These are phyloP conservation scores for Siphlonurus alternatus DNA, from an alignment of 2,888 invertebrate genomes.

Conservation along the genomic window DNA sequence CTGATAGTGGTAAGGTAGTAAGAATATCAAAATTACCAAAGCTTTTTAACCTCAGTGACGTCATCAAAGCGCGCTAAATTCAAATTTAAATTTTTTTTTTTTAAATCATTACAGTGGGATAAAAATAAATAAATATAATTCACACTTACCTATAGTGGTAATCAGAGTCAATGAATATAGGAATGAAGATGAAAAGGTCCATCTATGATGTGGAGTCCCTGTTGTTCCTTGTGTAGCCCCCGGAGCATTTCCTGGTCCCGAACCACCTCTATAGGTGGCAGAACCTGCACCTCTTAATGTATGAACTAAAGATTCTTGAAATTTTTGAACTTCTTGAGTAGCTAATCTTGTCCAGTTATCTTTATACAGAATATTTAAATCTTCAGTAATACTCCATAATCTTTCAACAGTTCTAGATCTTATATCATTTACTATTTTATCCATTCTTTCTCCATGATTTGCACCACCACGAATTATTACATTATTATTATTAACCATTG, in stretches of 20 bases:
- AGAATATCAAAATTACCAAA: too few species aligned
- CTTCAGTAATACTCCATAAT: constrained; percentile 72
- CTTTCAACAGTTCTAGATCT: constrained; percentile 59
- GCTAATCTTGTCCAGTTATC: constrained; percentile 84
- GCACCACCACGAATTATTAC: background rate
- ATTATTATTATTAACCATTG: too few species aligned
- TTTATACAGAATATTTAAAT: constrained; percentile 74
- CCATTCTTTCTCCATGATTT: background rate
- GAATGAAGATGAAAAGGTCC: constrained; percentile 86
- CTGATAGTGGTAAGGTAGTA: too few species aligned
- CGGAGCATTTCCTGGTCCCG: background rate
- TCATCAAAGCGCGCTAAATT: too few species aligned
- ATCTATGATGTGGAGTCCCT: constrained; percentile 35
- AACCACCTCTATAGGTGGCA: background rate
- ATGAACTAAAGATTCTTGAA: constrained; percentile 38
- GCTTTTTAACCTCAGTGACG: too few species aligned
- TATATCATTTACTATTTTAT: constrained; percentile 33
- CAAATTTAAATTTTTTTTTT: too few species aligned
- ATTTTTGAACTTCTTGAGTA: constrained; percentile 70
- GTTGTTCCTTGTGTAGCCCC: background rate
- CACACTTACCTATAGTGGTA: constrained; percentile 73
- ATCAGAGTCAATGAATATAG: constrained; percentile 86
- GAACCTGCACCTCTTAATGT: background rate
- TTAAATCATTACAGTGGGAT: too few species aligned
- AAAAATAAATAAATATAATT: too few species aligned